A percentile compares a stretch with the other conserved stretches of the same genome.
Evolutionary conservation across 2,797 vertebrate genomes (phyloP).

Genomic region (Myripristis murdjan): DNA sequence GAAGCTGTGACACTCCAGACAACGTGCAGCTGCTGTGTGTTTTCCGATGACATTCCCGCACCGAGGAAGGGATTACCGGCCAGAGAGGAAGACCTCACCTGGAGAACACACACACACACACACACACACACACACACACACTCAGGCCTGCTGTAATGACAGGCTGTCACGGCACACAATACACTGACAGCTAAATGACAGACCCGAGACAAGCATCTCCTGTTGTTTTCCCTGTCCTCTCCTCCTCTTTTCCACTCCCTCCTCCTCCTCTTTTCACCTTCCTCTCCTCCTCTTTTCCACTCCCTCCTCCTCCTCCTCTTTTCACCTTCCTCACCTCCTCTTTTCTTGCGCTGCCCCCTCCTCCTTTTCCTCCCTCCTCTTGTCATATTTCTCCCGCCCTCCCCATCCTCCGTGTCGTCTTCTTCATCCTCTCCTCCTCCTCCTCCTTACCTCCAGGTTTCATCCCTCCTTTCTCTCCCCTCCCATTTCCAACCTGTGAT

Average conservation of each 20-base stretch:
- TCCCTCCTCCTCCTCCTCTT: background rate
- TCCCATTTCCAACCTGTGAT: slow-evolving; percentile 38
- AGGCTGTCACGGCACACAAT: slow-evolving; percentile 46
- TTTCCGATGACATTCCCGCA: too few species aligned
- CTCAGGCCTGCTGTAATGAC: slow-evolving; percentile 53
- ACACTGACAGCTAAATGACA: background rate
- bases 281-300: slow-evolving; percentile 12
- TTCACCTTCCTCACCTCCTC: too few species aligned
- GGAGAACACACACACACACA: slow-evolving; percentile 14
- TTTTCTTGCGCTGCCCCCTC: too few species aligned
- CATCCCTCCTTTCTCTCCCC: background rate
- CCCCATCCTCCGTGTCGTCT: too few species aligned
- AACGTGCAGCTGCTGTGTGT: too few species aligned
- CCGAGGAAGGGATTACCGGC: too few species aligned
- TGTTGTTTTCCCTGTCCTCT: slow-evolving; percentile 37
- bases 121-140: slow-evolving; percentile 14
- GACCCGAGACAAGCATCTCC: slow-evolving; percentile 36
- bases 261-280: slow-evolving; percentile 26
- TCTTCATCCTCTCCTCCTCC: background rate
- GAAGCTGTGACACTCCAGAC: too few species aligned
- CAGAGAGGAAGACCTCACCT: slow-evolving; percentile 56
- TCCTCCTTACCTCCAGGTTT: background rate
- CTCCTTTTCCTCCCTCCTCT: background rate
- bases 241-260: slow-evolving; percentile 48
- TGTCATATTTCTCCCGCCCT: background rate